Percentiles rank a stretch among this genome's conserved stretches.
phyloP scores from a whole-genome alignment of 2,797 vertebrate genomes.

The Xerus rutilus region DNA sequence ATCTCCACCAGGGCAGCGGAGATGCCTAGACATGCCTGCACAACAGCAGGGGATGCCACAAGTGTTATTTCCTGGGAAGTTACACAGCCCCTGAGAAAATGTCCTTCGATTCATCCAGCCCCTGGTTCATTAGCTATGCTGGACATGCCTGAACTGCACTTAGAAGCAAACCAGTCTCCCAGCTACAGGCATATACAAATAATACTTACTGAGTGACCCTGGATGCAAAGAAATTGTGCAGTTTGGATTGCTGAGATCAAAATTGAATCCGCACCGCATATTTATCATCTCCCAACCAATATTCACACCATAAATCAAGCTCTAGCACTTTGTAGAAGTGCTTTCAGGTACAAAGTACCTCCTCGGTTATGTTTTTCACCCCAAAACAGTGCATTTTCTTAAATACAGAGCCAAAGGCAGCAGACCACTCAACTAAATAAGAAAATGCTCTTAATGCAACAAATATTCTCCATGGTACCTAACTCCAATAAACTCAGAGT shows the following conservation, averaged over 20 bases:
- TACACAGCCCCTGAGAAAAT: not conserved
- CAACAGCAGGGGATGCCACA: not conserved
- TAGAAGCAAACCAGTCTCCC: not conserved
- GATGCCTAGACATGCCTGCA: not conserved
- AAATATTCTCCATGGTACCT: constrained; percentile 1
- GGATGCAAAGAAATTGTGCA: constrained; percentile 11
- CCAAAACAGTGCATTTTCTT: constrained; percentile 57
- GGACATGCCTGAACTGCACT: not conserved
- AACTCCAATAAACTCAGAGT: constrained; percentile 18
- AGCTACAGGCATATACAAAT: not conserved
- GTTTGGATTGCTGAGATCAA: constrained; percentile 49
- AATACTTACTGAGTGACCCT: constrained; percentile 2
- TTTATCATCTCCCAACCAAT: constrained; percentile 45
- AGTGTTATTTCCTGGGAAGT: not conserved
- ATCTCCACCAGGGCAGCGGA: not conserved
- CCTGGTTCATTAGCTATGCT: not conserved
- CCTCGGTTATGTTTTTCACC: not conserved
- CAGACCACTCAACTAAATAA: constrained; percentile 61
- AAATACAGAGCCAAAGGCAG: constrained; percentile 48
- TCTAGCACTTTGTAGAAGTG: constrained; percentile 49
- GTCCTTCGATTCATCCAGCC: not conserved
- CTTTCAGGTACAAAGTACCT: constrained; percentile 45
- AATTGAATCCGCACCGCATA: constrained; percentile 32
- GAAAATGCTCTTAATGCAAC: constrained; percentile 23
- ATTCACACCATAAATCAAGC: constrained; percentile 65